Evolutionary conservation across 2,797 vertebrate genomes (phyloP), one percentile per base, ranked within the genome.

Genomic region (Leuciscus waleckii): DNA sequence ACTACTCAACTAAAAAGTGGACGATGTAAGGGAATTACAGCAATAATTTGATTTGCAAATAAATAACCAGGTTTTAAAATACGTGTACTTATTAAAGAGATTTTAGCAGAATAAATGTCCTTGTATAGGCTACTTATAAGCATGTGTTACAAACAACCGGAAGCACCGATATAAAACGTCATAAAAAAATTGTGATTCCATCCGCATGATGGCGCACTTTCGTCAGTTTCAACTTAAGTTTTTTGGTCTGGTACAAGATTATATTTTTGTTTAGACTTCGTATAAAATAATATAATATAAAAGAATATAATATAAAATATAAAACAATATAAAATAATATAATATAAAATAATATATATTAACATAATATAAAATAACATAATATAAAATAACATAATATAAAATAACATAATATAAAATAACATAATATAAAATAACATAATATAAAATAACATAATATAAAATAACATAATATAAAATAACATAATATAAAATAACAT

Each of bases 171-270:
- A 65, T 29, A 2, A 43, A 35, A 65, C 76, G 67, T 71, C 76
- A 65, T 7, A 21, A 11, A 39, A 51, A 51, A 17, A 46, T n/a
- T 23, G 29, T 4, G 39, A n/a, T 23, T 56, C 5, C 17, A 10
- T 16, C 82, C 90, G 85, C 77, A 35, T 7, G 88, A 71, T 79
- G 90, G 82, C 80, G 84, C 76, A 43, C 67, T 85, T 88, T 77
- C 35, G 11, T 51, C 41, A 14, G 10, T 41, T 85, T 65, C 19
- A 35, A 35, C 1, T 43, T 8, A 4, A n/a, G 2, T 5, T 19
- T 19, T n/a, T 58, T 13, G 56, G 21, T 9, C 9, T 58, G 23
- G n/a, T 2, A 61, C 11, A 61, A 14, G 4, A 61, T 13, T 26
- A 61, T 6, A n/a, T 58, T 23, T 56, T 56, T 56, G 21, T 58